Evolutionary conservation across 2,113 vertebrate species (phyloP).

Genomic region (Bothrops jararaca): DNA sequence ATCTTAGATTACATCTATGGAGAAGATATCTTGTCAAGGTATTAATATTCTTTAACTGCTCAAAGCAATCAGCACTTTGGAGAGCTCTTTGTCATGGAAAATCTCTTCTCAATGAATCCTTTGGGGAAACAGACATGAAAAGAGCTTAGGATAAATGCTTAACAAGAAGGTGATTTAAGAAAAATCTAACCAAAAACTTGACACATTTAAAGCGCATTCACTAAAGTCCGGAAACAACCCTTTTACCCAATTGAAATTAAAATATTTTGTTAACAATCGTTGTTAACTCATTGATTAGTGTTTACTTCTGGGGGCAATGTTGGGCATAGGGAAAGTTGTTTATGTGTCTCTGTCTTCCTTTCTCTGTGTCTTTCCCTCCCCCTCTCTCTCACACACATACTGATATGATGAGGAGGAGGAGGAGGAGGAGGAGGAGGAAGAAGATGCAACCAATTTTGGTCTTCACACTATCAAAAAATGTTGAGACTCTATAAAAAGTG

Average conservation of each 20-base stretch:
- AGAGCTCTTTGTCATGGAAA: not conserved
- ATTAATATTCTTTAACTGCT: not conserved
- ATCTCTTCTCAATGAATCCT: not conserved
- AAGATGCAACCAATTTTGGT: no score
- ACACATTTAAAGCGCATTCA: not conserved
- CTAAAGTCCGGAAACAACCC: not conserved
- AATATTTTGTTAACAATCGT: not conserved
- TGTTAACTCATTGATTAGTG: not conserved
- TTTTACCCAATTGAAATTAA: not conserved
- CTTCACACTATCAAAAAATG: no score
- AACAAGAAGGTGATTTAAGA: not conserved
- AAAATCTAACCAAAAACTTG: not conserved
- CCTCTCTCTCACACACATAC: not conserved
- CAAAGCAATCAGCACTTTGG: constrained; percentile 3
- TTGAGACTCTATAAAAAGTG: no score
- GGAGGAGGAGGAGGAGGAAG: no score
- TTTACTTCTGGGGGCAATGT: not conserved
- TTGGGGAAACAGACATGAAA: not conserved
- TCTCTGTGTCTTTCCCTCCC: no score
- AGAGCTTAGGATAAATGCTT: not conserved
- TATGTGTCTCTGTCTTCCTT: not conserved
- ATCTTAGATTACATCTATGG: not conserved
- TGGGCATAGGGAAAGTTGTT: not conserved
- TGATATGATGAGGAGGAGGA: no score
- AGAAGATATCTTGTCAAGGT: not conserved